Base-by-base conservation (phyloP, 2,113 vertebrate species). In the Petroica traversi region DNA sequence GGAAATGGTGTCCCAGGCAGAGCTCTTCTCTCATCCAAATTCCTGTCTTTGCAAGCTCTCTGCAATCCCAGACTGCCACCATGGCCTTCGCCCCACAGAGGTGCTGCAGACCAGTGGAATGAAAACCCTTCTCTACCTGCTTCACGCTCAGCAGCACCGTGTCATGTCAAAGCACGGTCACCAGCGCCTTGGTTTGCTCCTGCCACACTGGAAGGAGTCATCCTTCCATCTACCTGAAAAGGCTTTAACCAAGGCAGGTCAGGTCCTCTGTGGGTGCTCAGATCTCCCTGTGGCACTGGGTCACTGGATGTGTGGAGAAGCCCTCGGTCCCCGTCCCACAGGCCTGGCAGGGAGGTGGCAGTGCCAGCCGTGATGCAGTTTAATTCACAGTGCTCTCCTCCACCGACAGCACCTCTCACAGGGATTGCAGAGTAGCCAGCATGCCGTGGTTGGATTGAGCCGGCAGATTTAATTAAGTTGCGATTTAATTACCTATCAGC, bases 401-500 rank as follows among this genome's bases (percentile, higher is more conserved):
- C 41, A 45, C 80, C 51, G n/a, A 48, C 87, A 76, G 77, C 79
- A 36, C 85, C 85, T 96, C 95, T 92, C 79, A 1, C 51, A 61
- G 84, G 93, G 96, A 80, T 11, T 86, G 92, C 85, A 92, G 96
- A 97, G 81, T 92, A 95, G 89, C 96, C 83, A 89, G 75, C 38
- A 7, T 8, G 94, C 94, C 8, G 41, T n/a, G 38, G n/a, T 59
- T 93, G 90, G 92, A 79, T 95, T 96, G 96, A 69, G 91, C 95
- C 59, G 90, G 84, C 95, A 61, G 94, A 92, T 98, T 98, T 98
- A 98, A 98, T 98, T 98, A 98, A 97, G 90, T 88, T 94, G 88
- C 83, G 66, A 97, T 97, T 91, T 98, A 98, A 98, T 98, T 97
- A 98, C 95, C 96, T 96, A 97, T 89, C 94, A 96, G 93, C 96